Conservation (phyloP, 2,888 invertebrate species). For the Caenorhabditis doughertyi region DNA sequence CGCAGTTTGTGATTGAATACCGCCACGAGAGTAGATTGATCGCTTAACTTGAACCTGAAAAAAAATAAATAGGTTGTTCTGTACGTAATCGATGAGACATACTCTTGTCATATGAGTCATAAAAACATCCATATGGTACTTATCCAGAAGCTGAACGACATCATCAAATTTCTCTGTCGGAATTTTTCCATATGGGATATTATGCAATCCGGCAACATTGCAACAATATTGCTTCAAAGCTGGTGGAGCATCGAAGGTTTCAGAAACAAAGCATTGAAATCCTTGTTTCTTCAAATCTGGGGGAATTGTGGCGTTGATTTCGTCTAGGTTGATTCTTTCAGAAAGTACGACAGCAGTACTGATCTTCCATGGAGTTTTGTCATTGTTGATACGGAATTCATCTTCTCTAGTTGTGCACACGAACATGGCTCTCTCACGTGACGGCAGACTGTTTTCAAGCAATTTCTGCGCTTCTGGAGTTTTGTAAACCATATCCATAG, state of each 20-base stretch:
- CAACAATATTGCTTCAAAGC: constrained; percentile 63
- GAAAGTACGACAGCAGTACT: constrained; percentile 47
- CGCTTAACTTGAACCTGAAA: constrained; percentile 40
- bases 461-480: constrained; percentile 41
- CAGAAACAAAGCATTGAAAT: constrained; percentile 66
- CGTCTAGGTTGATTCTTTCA: constrained; percentile 9
- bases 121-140: constrained; percentile 12
- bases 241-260: constrained; percentile 68
- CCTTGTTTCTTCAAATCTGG: constrained; percentile 61
- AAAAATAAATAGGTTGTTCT: background rate
- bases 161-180: background rate
- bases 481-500: constrained; percentile 67
- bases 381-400: constrained; percentile 53
- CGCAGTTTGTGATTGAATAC: constrained; percentile 35
- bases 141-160: background rate
- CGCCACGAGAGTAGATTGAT: constrained; percentile 59
- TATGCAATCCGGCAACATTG: constrained; percentile 62
- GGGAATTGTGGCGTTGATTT: constrained; percentile 33
- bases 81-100: constrained; percentile 2
- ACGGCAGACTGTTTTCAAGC: constrained; percentile 70
- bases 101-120: constrained; percentile 38
- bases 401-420: constrained; percentile 76
- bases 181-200: constrained; percentile 67
- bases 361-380: constrained; percentile 23
- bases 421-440: constrained; percentile 75